Percentiles rank a stretch among this genome's conserved stretches.
phyloP scores from a whole-genome alignment of 1,140 invertebrate genomes.

The Saccostrea glomerata region DNA sequence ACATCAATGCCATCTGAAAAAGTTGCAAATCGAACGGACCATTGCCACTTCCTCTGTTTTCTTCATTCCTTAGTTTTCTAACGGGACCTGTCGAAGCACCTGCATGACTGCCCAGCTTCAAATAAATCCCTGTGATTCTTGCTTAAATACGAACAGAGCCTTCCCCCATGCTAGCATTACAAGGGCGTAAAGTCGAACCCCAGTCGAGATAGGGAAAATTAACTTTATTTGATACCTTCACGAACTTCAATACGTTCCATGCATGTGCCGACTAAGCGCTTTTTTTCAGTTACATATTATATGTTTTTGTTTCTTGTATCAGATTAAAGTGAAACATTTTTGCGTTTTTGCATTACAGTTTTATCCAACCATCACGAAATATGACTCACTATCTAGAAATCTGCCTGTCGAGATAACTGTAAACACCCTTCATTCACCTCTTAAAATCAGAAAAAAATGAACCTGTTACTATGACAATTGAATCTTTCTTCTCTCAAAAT shows the following conservation, averaged over 20 bases:
- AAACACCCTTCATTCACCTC: background rate
- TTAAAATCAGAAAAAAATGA: constrained; percentile 15
- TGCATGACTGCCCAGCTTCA: constrained; percentile 29
- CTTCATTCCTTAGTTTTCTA: background rate
- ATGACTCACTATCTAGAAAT: constrained; percentile 33
- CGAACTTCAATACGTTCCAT: background rate
- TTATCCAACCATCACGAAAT: constrained; percentile 30
- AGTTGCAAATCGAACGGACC: background rate
- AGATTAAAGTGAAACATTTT: background rate
- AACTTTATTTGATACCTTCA: constrained; percentile 2
- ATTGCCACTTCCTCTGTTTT: background rate
- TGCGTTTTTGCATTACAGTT: background rate
- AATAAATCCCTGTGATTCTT: background rate
- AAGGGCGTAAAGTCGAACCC: background rate
- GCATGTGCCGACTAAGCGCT: background rate
- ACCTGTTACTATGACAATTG: constrained; percentile 33
- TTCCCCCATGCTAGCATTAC: background rate
- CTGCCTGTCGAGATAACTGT: background rate
- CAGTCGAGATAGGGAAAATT: background rate
- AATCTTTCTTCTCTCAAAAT: constrained; percentile 33
- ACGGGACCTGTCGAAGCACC: constrained; percentile 1
- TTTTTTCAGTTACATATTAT: constrained; percentile 5
- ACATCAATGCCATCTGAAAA: background rate
- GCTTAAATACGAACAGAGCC: background rate
- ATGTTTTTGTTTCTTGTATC: background rate